Evolutionary conservation across 2,797 vertebrate genomes (phyloP).

Genomic region (Halcyon badia): DNA sequence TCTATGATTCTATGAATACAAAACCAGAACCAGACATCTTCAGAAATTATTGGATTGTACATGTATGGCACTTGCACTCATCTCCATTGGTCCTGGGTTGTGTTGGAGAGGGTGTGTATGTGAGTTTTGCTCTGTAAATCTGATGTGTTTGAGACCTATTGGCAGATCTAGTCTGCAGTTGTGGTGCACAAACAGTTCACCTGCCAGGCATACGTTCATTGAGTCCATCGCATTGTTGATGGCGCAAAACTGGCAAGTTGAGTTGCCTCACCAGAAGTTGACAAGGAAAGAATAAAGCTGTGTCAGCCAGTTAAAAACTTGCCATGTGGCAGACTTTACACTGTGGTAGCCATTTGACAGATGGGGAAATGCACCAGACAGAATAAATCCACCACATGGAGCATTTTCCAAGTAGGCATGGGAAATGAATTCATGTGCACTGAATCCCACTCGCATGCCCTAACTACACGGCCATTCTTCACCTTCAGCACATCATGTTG

Average conservation of each 20-base stretch:
- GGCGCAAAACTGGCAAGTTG: neutral
- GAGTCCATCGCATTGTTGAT: neutral
- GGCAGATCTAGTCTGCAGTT: neutral
- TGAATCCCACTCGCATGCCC: neutral
- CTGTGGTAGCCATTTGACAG: neutral
- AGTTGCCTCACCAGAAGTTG: neutral
- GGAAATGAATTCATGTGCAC: neutral
- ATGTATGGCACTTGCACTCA: neutral
- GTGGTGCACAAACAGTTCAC: neutral
- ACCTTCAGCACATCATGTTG: neutral
- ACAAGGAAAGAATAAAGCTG: neutral
- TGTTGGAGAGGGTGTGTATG: accelerated
- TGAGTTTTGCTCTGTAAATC: neutral
- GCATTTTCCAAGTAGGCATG: neutral
- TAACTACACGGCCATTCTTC: neutral
- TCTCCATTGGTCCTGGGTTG: neutral
- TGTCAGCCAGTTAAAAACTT: neutral
- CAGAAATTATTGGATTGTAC: neutral
- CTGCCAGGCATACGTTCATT: accelerated
- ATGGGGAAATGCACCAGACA: neutral
- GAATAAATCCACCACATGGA: neutral
- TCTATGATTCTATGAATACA: neutral
- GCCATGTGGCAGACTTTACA: neutral
- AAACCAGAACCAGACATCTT: neutral
- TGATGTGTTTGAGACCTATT: neutral